These are phyloP conservation scores for Sebastes nivosus DNA, from an alignment of 2,797 vertebrate species.

Conservation along the genomic window DNA sequence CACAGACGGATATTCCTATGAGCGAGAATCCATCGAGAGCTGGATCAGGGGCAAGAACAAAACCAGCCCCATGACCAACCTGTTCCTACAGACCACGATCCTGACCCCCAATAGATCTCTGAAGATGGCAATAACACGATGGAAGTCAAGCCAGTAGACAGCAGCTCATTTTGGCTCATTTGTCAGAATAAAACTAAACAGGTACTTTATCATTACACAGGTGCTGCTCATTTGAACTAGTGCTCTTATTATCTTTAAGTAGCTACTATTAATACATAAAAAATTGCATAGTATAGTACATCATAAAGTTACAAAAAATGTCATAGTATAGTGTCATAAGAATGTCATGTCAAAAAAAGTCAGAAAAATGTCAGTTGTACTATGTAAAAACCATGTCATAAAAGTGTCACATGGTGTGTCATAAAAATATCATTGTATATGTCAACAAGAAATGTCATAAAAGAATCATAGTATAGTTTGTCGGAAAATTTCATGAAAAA, in stretches of 20 bases:
- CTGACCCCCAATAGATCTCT: slow-evolving; percentile 89
- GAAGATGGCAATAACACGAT: slow-evolving; percentile 89
- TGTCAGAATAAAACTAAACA: not conserved
- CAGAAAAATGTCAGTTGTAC: too few species aligned
- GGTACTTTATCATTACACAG: not conserved
- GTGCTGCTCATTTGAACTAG: not conserved
- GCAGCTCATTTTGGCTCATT: not conserved
- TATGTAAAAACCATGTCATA: too few species aligned
- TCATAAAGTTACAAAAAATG: too few species aligned
- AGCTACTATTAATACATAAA: not conserved
- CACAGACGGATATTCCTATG: slow-evolving; percentile 92
- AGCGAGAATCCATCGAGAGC: slow-evolving; percentile 87
- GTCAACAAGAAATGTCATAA: too few species aligned
- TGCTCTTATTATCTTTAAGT: not conserved
- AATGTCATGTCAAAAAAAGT: not conserved
- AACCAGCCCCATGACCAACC: slow-evolving; percentile 92
- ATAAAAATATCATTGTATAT: too few species aligned
- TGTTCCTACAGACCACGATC: slow-evolving; percentile 81
- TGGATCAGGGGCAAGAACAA: slow-evolving; percentile 87
- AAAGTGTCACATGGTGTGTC: too few species aligned
- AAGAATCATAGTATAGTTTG: too few species aligned
- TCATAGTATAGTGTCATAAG: not conserved
- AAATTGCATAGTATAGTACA: too few species aligned
- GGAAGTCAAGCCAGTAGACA: slow-evolving; percentile 71
- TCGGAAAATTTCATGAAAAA: too few species aligned